Conservation (phyloP, 1,140 invertebrate genomes). For the Magallana angulata region DNA sequence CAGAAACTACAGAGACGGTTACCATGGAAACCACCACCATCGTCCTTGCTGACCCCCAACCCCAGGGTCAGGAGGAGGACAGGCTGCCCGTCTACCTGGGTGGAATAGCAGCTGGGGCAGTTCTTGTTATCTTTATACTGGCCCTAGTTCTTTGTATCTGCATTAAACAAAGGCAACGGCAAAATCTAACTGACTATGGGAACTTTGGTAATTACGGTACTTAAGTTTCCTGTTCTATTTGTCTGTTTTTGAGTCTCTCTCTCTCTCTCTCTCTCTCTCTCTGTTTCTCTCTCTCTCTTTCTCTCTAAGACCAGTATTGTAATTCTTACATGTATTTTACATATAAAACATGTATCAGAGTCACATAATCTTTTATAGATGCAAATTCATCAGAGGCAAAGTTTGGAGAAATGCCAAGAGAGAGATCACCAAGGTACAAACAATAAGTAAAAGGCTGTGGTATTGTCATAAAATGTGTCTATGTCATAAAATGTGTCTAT, state of each 20-base stretch:
- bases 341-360: too few species aligned
- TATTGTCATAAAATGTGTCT: too few species aligned
- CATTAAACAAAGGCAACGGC: slow-evolving; percentile 49
- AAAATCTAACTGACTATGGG: slow-evolving; percentile 52
- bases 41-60: neutral
- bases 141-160: slow-evolving; percentile 59
- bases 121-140: slow-evolving; percentile 58
- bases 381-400: slow-evolving; percentile 1
- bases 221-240: too few species aligned
- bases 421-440: slow-evolving; percentile 10
- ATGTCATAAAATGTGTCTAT: too few species aligned
- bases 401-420: slow-evolving; percentile 17
- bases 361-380: neutral
- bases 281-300: too few species aligned
- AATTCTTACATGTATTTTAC: too few species aligned
- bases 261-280: too few species aligned
- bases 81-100: slow-evolving; percentile 63
- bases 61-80: slow-evolving; percentile 30
- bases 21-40: neutral
- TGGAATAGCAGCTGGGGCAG: slow-evolving; percentile 59
- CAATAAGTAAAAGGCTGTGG: neutral
- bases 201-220: neutral
- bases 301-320: too few species aligned
- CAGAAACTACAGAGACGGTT: neutral
- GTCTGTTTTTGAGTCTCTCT: too few species aligned